Evolutionary conservation across 2,113 vertebrate genomes (phyloP).

Genomic region (Turnix velox): DNA sequence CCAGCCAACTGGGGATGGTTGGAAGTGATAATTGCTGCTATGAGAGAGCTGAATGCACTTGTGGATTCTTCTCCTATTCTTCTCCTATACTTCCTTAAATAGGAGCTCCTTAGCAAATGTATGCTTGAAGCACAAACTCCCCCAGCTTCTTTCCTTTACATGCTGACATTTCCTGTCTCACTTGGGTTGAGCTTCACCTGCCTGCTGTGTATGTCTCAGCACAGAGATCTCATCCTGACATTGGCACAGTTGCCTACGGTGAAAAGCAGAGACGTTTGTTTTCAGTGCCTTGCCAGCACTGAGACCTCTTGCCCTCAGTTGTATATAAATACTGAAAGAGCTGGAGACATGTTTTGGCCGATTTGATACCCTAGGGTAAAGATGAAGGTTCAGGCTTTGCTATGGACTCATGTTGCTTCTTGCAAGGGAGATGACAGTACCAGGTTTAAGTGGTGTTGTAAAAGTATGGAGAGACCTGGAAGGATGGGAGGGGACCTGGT

Average conservation of each 20-base stretch:
- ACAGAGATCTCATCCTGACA: background rate
- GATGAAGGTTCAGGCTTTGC: background rate
- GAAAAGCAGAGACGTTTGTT: background rate
- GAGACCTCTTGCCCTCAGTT: background rate
- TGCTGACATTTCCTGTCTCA: background rate
- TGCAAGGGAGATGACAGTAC: background rate
- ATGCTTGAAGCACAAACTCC: background rate
- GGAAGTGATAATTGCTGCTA: constrained; percentile 54
- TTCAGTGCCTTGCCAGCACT: background rate
- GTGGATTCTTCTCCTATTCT: background rate
- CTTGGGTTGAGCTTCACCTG: background rate
- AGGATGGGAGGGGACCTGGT: background rate
- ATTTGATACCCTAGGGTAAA: background rate
- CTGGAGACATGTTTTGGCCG: background rate
- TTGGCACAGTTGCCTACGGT: background rate
- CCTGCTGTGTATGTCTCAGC: background rate
- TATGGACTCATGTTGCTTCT: background rate
- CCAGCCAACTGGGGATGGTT: constrained; percentile 38
- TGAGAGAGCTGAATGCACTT: constrained; percentile 26
- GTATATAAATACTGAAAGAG: constrained; percentile 27
- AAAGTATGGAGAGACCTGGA: background rate
- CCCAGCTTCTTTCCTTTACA: background rate
- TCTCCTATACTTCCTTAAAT: background rate
- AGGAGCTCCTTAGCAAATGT: rapidly evolving
- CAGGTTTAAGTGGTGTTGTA: background rate